phyloP scores from a whole-genome alignment of 1,140 invertebrate species.

The Solenopsis invicta region DNA sequence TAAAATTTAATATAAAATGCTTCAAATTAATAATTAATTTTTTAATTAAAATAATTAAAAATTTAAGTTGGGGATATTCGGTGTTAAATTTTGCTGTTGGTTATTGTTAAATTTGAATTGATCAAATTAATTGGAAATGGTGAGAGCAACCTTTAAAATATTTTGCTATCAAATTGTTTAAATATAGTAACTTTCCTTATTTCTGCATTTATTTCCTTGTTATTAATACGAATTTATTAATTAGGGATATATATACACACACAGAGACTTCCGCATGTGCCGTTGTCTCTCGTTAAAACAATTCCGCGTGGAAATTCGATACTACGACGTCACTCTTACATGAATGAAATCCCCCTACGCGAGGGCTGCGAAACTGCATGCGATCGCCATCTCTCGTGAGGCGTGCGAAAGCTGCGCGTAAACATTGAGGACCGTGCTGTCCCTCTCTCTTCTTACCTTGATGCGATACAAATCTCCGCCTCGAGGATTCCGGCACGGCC shows the following conservation, averaged over 20 bases:
- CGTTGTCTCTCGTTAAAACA: neutral
- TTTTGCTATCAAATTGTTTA: neutral
- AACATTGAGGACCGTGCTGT: neutral
- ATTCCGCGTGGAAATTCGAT: constrained; percentile 74
- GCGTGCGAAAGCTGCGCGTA: constrained; percentile 16
- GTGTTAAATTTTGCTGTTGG: too few relatives aligned
- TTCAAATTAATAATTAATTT: too few relatives aligned
- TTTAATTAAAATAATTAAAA: too few relatives aligned
- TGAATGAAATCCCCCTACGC: constrained; percentile 70
- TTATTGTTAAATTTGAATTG: too few relatives aligned
- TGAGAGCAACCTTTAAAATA: neutral
- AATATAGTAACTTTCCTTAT: neutral
- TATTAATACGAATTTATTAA: constrained; percentile 14
- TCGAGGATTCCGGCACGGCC: constrained; percentile 40
- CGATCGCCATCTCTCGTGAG: constrained; percentile 70
- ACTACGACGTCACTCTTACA: constrained; percentile 63
- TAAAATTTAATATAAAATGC: too few relatives aligned
- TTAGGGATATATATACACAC: neutral
- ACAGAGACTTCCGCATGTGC: constrained; percentile 31
- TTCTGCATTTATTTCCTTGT: neutral
- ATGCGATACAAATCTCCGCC: constrained; percentile 82
- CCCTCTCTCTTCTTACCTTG: constrained; percentile 83
- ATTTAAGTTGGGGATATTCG: too few relatives aligned
- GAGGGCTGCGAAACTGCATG: constrained; percentile 21
- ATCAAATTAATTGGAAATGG: too few relatives aligned